Base-by-base conservation (phyloP, 2,113 vertebrate genomes). In the Coptodon rendalli region DNA sequence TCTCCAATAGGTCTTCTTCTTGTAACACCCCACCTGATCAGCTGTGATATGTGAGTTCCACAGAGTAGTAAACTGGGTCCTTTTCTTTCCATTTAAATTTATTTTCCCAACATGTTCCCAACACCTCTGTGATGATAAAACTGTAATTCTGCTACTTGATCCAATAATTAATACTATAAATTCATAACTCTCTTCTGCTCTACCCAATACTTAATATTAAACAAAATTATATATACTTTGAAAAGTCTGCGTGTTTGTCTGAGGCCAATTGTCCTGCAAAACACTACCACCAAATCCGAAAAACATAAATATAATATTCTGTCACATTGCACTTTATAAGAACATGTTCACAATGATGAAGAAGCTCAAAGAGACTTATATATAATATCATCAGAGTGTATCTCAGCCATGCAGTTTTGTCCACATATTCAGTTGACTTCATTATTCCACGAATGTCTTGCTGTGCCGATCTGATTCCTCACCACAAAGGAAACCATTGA, bases 401-500 rank as follows among this genome's bases (percentile, higher is more conserved):
- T 73, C 66, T 73, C 66, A 71, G 1, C 36, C 36, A 71, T 24
- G 36, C 36, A 40, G 3, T 43, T 40, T 71, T 71, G 66, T 43
- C 12, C 66, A 27, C 38, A 45, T 27, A 45, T 45, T 45, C 4
- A 45, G 38, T 45, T 16, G 12, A 45, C 12, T 9, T 73, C 68
- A 71, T 43, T 71, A 71, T 45, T 27, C 38, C 22, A 16, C 2
- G 0, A 27, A 45, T 45, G 22, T 71, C 13, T 71, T 9, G 13
- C 36, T 43, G 66, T 71, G n/a, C 12, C 1, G 0, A 27, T 73
- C 13, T 45, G 66, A 22, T 71, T 71, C 3, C 36, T 27, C 68
- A 73, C 38, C 68, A 45, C 68, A 45, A 73, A 73, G 38, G 38
- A 45, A 73, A 73, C 38, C 38, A 17, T 5, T 45, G 22, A 73